Conservation (phyloP, 2,888 invertebrate genomes). For the Chalcis sispes region DNA sequence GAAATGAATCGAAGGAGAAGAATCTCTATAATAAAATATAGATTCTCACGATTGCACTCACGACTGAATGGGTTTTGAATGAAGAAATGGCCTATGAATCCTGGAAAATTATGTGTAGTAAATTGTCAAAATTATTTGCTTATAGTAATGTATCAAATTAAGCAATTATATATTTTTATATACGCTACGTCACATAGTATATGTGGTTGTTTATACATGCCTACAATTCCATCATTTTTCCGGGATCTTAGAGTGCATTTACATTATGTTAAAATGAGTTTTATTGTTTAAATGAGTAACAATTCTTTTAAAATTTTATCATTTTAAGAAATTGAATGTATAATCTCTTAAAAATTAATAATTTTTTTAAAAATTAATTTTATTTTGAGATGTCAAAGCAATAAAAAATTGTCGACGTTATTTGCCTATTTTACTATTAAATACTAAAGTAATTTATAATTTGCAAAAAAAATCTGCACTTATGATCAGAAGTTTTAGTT, state of each 20-base stretch:
- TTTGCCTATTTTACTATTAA: not conserved
- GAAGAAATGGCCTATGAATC: constrained; percentile 25
- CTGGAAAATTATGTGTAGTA: constrained; percentile 17
- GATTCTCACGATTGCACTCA: constrained; percentile 32
- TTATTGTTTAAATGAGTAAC: too few species aligned
- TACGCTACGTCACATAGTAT: constrained; percentile 16
- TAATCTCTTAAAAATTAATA: too few species aligned
- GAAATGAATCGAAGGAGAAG: constrained; percentile 11
- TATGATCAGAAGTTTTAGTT: not conserved
- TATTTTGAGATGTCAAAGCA: not conserved
- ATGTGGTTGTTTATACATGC: constrained; percentile 1
- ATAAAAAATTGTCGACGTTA: not conserved
- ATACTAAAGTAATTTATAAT: not conserved
- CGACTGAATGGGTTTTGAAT: constrained; percentile 17
- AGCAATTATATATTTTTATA: constrained; percentile 34
- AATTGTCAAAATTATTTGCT: constrained; percentile 14
- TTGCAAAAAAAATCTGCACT: not conserved
- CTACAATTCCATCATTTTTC: constrained; percentile 1
- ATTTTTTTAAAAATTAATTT: not conserved
- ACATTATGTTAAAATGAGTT: too few species aligned
- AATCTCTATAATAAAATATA: constrained; percentile 32
- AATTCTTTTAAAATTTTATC: too few species aligned
- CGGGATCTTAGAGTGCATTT: constrained; percentile 10
- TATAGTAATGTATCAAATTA: constrained; percentile 1
- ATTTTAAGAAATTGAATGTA: too few species aligned